Evolutionary conservation across 2,888 invertebrate species (phyloP), one percentile per base, ranked within the genome.

Genomic region (Muschampia plurimacula): DNA sequence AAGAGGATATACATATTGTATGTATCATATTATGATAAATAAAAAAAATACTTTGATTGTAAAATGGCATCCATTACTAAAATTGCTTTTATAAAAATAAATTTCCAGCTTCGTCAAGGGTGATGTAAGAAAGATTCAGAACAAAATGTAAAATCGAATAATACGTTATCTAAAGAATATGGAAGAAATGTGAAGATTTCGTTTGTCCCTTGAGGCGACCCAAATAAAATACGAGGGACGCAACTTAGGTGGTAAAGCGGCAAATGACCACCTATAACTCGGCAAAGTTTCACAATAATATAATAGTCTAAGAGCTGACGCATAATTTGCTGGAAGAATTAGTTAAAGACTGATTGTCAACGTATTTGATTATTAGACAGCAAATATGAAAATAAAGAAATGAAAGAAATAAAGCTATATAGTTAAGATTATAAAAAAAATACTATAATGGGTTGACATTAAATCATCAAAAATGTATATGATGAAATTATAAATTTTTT

Each of bases 191-290:
- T 67, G 72, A 67, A 63, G 72, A 72, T 67, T 62, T 55, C 55
- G 67, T n/a, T 12, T 59, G 67, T 63, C 72, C 67, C 62, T 72
- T 64, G 72, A 57, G 72, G 67, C 67, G 69, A 75, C 73, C 75
- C 76, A 74, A 75, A 76, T 77, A 76, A 74, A 76, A 76, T 75
- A 79, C 74, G 75, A 76, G 74, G 74, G 75, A 74, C 74, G 74
- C 74, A 78, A 78, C 78, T 79, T 78, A 76, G 75, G 74, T 72
- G 74, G 64, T 76, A 76, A 78, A 75, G 73, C 76, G 74, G 72
- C 73, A 74, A 75, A 77, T 79, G 76, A 77, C 76, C 77, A 74
- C 69, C 67, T 72, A 75, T 77, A 77, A 74, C 77, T 75, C 73
- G 69, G 36, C 69, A 63, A 77, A 77, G 72, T 77, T 74, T 68